Base-by-base conservation (phyloP, 2,113 vertebrate species). In the Podarcis raffonei region DNA sequence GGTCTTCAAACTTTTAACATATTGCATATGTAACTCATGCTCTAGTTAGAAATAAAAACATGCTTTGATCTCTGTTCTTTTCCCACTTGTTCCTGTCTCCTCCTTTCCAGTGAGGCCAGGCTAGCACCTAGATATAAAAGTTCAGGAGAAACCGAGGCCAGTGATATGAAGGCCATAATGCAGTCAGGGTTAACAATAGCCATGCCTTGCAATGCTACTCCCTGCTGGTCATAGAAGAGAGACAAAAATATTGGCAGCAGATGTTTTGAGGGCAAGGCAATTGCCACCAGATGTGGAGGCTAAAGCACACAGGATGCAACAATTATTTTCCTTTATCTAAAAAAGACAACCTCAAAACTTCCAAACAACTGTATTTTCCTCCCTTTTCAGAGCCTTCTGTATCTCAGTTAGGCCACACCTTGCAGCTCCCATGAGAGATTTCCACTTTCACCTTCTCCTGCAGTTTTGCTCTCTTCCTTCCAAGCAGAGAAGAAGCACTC, bases 261-360 rank as follows among this genome's bases (percentile, higher is more conserved):
- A 95, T 95, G 94, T 95, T 90, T 89, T 85, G 92, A 90, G 90
- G 13, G 30, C 12, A 5, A 72, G 30, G 90, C 93, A 93, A 95
- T 95, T 95, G 94, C 86, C 91, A 94, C 93, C 94, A 95, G 93
- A 94, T 94, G 93, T 90, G 84, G 94, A 93, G 92, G 94, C 93
- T 92, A 92, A 95, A 94, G 92, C 91, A 89, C 92, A 93, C 89
- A 93, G 93, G 94, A 92, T 81, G 74, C 90, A 89, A 88, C 88
- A 84, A 74, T 93, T 90, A 94, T 84, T 91, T 86, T 74, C 75
- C 80, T 91, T 81, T 88, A 91, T 93, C 81, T 91, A 75, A 72
- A 20, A 86, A 91, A 94, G 76, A 94, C 89, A 53, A 53, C 48
- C 48, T 53, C 48, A 53, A 53, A 53, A 53, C 9, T 53, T 53